phyloP scores from a whole-genome alignment of 2,113 vertebrate genomes.

The Daubentonia madagascariensis region DNA sequence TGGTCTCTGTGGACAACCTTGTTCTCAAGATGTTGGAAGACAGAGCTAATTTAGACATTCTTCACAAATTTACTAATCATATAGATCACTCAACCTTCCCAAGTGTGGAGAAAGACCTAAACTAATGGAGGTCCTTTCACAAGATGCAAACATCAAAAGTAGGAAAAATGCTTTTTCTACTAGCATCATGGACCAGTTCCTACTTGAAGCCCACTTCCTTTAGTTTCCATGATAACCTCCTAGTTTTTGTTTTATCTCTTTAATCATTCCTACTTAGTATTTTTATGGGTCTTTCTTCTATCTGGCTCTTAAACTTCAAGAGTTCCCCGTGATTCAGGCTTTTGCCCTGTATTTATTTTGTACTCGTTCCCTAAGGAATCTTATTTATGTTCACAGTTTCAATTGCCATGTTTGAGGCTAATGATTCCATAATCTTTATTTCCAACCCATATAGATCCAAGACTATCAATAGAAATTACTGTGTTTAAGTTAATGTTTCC shows the following conservation, averaged over 20 bases:
- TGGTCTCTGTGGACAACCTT: background rate
- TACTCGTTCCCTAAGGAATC: background rate
- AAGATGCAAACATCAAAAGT: background rate
- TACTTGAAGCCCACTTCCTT: background rate
- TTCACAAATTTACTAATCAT: background rate
- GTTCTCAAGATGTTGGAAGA: background rate
- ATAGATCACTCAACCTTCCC: background rate
- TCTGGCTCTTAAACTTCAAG: background rate
- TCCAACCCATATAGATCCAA: background rate
- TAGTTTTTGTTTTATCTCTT: background rate
- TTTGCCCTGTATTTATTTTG: background rate
- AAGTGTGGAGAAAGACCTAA: background rate
- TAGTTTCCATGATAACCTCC: background rate
- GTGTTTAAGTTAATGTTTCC: background rate
- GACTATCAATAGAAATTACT: background rate
- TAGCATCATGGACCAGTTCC: background rate
- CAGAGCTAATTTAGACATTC: conserved; percentile 19
- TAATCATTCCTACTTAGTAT: background rate
- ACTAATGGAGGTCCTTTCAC: background rate
- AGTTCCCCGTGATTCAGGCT: background rate
- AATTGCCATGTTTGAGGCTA: background rate
- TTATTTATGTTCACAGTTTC: background rate
- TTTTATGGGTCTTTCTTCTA: background rate
- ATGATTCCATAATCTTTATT: background rate
- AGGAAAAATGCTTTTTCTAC: background rate